phyloP scores from a whole-genome alignment of 2,888 invertebrate genomes.

The Ophion ellenae region DNA sequence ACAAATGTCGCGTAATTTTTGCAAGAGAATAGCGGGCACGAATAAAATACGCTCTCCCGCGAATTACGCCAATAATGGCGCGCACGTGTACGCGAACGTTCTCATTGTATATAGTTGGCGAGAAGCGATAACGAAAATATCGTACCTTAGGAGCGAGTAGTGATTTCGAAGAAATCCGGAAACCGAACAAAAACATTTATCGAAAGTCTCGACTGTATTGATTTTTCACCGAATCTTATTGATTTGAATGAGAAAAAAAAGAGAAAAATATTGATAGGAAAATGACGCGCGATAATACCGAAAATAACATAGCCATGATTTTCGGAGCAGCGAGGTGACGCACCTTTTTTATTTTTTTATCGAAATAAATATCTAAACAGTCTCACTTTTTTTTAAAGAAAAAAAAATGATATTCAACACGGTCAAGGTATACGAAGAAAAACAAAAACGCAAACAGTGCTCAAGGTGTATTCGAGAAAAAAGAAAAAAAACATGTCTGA shows the following conservation, averaged over 20 bases:
- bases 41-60: neutral
- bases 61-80: neutral
- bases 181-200: slow-evolving; percentile 6
- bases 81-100: no score
- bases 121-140: neutral
- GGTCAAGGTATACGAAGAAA: slow-evolving; percentile 51
- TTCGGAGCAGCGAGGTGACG: slow-evolving; percentile 46
- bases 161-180: slow-evolving; percentile 14
- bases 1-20: slow-evolving; percentile 43
- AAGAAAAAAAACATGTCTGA: slow-evolving; percentile 44
- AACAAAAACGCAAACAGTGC: slow-evolving; percentile 51
- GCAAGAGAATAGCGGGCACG: neutral
- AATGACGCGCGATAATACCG: slow-evolving; percentile 13
- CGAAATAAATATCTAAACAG: neutral
- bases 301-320: slow-evolving; percentile 32
- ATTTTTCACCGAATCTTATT: slow-evolving; percentile 13
- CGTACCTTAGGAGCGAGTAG: neutral
- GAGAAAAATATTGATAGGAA: neutral
- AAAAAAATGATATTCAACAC: slow-evolving; percentile 31
- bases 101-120: neutral
- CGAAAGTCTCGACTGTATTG: slow-evolving; percentile 16
- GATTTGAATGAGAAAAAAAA: neutral
- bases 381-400: slow-evolving; percentile 8
- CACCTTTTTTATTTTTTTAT: slow-evolving; percentile 20
- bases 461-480: slow-evolving; percentile 49